These are phyloP conservation scores for Apamea sordens DNA, from an alignment of 2,888 invertebrate species.

Conservation along the genomic window DNA sequence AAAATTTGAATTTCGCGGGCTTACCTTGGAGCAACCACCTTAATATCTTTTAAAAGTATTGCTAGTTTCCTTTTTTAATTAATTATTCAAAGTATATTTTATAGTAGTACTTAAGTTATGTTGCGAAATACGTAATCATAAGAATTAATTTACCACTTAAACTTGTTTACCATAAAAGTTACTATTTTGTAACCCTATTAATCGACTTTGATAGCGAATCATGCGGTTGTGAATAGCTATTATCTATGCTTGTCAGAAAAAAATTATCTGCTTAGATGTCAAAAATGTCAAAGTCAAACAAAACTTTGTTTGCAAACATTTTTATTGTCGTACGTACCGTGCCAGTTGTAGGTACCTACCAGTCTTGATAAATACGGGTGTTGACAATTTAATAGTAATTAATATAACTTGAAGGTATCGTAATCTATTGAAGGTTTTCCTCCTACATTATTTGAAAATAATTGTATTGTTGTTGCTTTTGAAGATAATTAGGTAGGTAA, in stretches of 20 bases:
- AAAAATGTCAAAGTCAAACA: conserved; percentile 29
- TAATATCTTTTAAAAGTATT: background rate
- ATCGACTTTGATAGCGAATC: too few relatives aligned
- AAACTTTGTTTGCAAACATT: conserved; percentile 64
- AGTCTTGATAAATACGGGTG: background rate
- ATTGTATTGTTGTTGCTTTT: conserved; percentile 9
- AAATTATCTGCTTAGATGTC: background rate
- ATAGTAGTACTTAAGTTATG: background rate
- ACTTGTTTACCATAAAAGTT: too few relatives aligned
- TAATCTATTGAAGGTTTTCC: conserved; percentile 24
- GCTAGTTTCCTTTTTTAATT: background rate
- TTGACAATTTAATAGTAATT: conserved; percentile 34
- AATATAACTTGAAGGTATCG: conserved; percentile 13
- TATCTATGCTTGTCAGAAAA: background rate
- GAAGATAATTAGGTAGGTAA: background rate
- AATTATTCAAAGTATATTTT: background rate
- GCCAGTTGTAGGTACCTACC: background rate
- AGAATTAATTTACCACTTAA: background rate
- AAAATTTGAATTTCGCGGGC: too few relatives aligned
- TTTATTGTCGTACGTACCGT: background rate
- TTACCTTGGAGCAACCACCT: too few relatives aligned
- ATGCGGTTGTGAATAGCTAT: background rate
- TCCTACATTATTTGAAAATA: background rate
- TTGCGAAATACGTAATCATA: background rate
- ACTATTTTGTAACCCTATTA: too few relatives aligned